These are phyloP conservation scores for Prorops nasuta DNA, from an alignment of 1,140 invertebrate genomes.

Conservation along the genomic window DNA sequence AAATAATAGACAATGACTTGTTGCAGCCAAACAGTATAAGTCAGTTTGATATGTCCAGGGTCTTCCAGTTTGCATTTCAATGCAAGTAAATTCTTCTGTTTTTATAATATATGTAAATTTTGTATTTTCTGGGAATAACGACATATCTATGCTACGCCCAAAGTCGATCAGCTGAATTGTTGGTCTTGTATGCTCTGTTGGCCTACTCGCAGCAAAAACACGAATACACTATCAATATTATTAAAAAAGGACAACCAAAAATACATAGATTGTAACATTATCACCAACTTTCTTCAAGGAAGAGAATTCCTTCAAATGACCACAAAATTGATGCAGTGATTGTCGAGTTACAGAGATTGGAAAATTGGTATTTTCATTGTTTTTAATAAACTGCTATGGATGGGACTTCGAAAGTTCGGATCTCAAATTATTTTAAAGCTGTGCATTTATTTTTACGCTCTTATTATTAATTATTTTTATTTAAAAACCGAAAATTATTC, in stretches of 20 bases:
- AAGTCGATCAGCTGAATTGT: conserved; percentile 83
- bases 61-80: conserved; percentile 81
- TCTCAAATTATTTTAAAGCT: too few species aligned
- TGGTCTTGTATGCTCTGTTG: conserved; percentile 61
- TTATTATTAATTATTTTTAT: too few species aligned
- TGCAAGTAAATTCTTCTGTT: conserved; percentile 78
- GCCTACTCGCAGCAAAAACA: conserved; percentile 43
- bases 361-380: too few species aligned
- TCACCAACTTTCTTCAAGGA: too few species aligned
- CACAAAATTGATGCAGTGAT: too few species aligned
- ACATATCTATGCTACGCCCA: conserved; percentile 88
- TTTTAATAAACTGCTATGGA: too few species aligned
- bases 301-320: not conserved
- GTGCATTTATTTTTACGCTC: too few species aligned
- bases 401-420: too few species aligned
- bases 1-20: conserved; percentile 82
- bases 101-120: conserved; percentile 73
- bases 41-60: conserved; percentile 94
- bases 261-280: too few species aligned
- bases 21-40: conserved; percentile 82
- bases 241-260: too few species aligned
- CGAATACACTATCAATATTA: not conserved
- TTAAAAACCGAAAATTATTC: too few species aligned
- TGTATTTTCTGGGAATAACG: conserved; percentile 73
- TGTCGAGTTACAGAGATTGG: too few species aligned